Conservation (phyloP, 2,797 vertebrate species). For the Hyperoplus lanceolatus region DNA sequence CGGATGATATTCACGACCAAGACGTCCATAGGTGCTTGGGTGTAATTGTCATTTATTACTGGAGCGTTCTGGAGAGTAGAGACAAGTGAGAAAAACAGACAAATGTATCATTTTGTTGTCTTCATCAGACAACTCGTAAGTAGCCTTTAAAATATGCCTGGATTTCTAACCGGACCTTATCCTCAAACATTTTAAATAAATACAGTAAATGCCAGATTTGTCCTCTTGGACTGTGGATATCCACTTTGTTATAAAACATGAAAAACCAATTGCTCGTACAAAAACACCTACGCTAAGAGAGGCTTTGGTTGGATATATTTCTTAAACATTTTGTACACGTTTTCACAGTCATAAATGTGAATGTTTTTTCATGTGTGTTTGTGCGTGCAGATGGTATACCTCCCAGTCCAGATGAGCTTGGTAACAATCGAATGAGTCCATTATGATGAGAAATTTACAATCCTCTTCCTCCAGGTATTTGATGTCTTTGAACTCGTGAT, state of each 20-base stretch:
- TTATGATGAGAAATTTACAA: slow-evolving; percentile 75
- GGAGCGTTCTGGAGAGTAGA: slow-evolving; percentile 65
- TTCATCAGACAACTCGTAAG: not conserved
- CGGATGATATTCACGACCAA: slow-evolving; percentile 84
- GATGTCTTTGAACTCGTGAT: slow-evolving; percentile 58
- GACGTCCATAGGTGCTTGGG: slow-evolving; percentile 50
- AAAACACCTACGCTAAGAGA: not conserved
- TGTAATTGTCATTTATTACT: slow-evolving; percentile 47
- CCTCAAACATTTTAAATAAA: too few relatives aligned
- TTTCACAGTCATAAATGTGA: not conserved
- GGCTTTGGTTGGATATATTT: not conserved
- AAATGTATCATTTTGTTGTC: not conserved
- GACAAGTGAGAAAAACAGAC: not conserved
- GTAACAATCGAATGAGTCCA: slow-evolving; percentile 82
- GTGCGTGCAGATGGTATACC: slow-evolving; percentile 50
- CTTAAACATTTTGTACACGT: not conserved
- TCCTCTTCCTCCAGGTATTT: slow-evolving; percentile 64
- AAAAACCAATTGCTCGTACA: too few relatives aligned
- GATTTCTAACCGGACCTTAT: not conserved
- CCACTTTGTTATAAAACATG: too few relatives aligned
- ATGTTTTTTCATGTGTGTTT: slow-evolving; percentile 26
- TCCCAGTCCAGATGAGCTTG: slow-evolving; percentile 74
- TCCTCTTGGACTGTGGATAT: too few relatives aligned
- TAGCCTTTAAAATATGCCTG: not conserved
- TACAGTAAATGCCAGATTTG: too few relatives aligned